phyloP scores from a whole-genome alignment of 92 coral and sea anemone genomes.

The Porites lobata region DNA sequence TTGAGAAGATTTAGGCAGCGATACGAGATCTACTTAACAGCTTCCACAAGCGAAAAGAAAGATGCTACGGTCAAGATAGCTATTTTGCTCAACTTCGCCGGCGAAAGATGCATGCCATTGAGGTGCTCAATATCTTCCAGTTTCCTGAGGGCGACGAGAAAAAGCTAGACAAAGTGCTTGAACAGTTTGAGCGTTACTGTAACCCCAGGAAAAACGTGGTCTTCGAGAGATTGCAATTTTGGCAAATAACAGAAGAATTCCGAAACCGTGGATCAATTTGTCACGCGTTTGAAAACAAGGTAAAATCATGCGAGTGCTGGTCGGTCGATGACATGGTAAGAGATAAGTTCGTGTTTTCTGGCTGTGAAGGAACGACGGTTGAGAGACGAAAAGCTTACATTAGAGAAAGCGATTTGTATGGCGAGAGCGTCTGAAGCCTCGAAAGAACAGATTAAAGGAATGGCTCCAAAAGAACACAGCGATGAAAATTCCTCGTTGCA shows the following conservation, averaged over 20 bases:
- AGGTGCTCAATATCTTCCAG: too few relatives aligned
- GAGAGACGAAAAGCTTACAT: slow-evolving; percentile 24
- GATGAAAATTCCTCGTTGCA: not conserved
- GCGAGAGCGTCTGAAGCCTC: slow-evolving; percentile 6
- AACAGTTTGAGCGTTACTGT: slow-evolving; percentile 45
- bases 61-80: too few relatives aligned
- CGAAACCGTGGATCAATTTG: too few relatives aligned
- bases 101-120: too few relatives aligned
- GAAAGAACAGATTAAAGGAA: not conserved
- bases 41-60: slow-evolving; percentile 44
- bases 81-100: too few relatives aligned
- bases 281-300: too few relatives aligned
- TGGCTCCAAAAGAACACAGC: not conserved
- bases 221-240: slow-evolving; percentile 19
- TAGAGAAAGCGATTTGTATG: not conserved
- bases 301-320: too few relatives aligned
- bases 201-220: slow-evolving; percentile 40
- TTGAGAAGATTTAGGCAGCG: slow-evolving; percentile 65
- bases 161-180: slow-evolving; percentile 36
- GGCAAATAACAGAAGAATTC: too few relatives aligned
- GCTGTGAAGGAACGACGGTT: slow-evolving; percentile 19
- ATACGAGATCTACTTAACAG: slow-evolving; percentile 52
- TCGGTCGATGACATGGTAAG: too few relatives aligned
- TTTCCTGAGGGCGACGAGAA: not conserved
- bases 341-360: not conserved